These are phyloP conservation scores for Cantharis rufa DNA, from an alignment of 2,888 invertebrate genomes.

Conservation along the genomic window DNA sequence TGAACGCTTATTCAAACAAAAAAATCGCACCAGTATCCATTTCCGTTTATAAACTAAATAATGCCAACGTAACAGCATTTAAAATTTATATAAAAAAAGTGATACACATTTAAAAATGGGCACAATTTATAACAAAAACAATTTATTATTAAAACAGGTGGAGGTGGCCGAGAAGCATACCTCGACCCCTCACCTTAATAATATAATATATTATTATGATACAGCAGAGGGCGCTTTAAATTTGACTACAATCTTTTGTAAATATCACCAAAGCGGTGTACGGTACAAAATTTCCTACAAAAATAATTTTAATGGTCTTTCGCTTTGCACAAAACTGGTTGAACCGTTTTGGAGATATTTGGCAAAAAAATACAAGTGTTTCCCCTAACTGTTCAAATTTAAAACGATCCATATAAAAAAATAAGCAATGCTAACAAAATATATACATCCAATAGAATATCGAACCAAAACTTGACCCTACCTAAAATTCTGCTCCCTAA, in stretches of 20 bases:
- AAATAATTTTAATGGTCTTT: too few species aligned
- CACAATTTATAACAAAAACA: not conserved
- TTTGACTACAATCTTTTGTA: not conserved
- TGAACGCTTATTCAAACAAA: not conserved
- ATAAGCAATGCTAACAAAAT: conserved; percentile 1
- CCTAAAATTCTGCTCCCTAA: not conserved
- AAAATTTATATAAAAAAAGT: not conserved
- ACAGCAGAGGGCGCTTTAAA: not conserved
- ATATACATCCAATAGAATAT: not conserved
- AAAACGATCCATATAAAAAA: not conserved
- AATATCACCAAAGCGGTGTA: not conserved
- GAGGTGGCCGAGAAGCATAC: not conserved
- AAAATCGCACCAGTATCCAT: not conserved
- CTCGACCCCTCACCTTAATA: not conserved
- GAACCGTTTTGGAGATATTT: not conserved
- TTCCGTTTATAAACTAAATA: not conserved
- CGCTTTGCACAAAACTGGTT: not conserved
- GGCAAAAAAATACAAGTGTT: not conserved
- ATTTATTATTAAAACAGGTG: not conserved
- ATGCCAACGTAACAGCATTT: conserved; percentile 2
- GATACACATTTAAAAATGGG: not conserved
- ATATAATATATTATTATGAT: not conserved
- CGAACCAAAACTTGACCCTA: not conserved
- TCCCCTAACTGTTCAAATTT: not conserved
- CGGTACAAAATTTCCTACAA: not conserved